phyloP scores from a whole-genome alignment of 2,113 vertebrate species.

The Menura novaehollandiae region DNA sequence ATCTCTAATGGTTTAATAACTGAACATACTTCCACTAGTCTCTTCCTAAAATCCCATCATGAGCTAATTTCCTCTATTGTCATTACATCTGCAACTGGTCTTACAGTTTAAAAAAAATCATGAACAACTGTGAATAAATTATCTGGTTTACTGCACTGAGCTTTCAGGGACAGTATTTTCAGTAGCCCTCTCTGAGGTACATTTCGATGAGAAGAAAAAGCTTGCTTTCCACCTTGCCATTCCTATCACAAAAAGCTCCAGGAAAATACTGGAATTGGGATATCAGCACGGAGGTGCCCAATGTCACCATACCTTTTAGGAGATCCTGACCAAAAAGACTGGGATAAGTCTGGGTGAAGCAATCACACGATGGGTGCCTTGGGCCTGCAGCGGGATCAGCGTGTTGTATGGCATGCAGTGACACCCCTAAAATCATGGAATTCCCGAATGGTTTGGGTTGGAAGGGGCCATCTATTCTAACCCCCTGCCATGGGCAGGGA shows the following conservation, averaged over 20 bases:
- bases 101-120: background rate
- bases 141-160: background rate
- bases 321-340: background rate
- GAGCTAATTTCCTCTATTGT: conserved; percentile 64
- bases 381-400: background rate
- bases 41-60: conserved; percentile 51
- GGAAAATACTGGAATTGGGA: background rate
- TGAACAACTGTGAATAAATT: background rate
- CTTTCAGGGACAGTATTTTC: background rate
- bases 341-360: background rate
- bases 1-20: conserved; percentile 59
- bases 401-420: rapidly evolving
- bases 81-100: conserved; percentile 66
- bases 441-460: background rate
- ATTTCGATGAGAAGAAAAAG: background rate
- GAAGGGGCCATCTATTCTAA: background rate
- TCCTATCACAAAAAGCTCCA: background rate
- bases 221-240: background rate
- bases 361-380: rapidly evolving
- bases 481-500: background rate
- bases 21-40: conserved; percentile 47
- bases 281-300: background rate
- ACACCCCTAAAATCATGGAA: background rate
- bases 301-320: background rate
- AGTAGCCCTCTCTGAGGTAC: background rate